These are phyloP conservation scores for Paratrypauchen microcephalus DNA, from an alignment of 2,797 vertebrate genomes.

Conservation along the genomic window DNA sequence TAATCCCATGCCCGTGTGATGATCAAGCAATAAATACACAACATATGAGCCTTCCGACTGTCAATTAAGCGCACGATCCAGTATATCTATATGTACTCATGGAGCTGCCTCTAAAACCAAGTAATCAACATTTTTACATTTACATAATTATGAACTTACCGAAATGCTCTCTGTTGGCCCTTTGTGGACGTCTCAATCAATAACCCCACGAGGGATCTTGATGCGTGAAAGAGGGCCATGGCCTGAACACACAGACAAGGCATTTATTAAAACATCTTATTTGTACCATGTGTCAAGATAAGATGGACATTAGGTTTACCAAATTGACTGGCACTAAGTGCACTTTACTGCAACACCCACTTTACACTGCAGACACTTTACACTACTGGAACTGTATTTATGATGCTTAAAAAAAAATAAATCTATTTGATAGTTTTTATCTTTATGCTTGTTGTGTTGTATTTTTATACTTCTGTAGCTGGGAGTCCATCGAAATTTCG, in stretches of 20 bases:
- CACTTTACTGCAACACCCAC: no score
- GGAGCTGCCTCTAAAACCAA: background rate
- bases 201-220: slow-evolving; percentile 47
- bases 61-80: background rate
- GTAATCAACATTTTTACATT: background rate
- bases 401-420: no score
- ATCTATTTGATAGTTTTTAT: no score
- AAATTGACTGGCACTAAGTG: no score
- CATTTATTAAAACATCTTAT: background rate
- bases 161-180: slow-evolving; percentile 63
- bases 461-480: no score
- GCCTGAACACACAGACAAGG: slow-evolving; percentile 21
- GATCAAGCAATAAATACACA: no score
- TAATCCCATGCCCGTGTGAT: no score
- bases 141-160: slow-evolving; percentile 63
- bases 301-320: no score
- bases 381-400: no score
- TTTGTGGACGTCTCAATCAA: slow-evolving; percentile 33
- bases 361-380: no score
- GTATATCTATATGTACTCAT: background rate
- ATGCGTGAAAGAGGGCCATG: slow-evolving; percentile 56
- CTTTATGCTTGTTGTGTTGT: no score
- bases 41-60: background rate
- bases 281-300: background rate
- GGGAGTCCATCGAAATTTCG: no score